Evolutionary conservation across 2,888 invertebrate species (phyloP), one percentile per base, ranked within the genome.

Genomic region (Lasioglossum calceatum): DNA sequence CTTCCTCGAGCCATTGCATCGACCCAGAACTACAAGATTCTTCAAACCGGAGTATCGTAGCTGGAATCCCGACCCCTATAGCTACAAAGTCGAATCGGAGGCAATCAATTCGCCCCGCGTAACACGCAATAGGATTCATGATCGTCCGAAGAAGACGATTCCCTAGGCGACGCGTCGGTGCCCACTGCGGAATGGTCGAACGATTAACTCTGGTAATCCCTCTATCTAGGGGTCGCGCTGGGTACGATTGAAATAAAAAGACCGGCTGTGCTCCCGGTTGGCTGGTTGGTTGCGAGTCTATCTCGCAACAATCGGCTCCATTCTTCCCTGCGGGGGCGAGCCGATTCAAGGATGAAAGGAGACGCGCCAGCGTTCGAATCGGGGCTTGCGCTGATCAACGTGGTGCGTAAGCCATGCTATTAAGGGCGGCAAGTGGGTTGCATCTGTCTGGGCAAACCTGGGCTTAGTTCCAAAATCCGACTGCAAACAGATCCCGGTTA

Each of bases 361-460:
- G 61, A 77, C 79, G 81, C 77, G 72, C 39, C 73, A 74, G 71
- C 78, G 54, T 54, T 85, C 81, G 73, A 81, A 23, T 36, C 76
- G 71, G 58, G 78, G 88, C 88, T 82, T 85, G 84, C 86, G 84
- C 85, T 88, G 91, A 91, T 91, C 90, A 88, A 86, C 85, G 88
- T 88, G 88, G 90, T 92, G 92, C 92, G 91, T 93, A 93, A 93
- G 93, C 94, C 92, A 88, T 90, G 93, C 94, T 92, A 94, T 93
- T 94, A 94, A 93, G 93, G 89, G 87, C 91, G 92, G 93, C 93
- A 93, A 93, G 93, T 94, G 93, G 93, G 93, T 54, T 54, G 94
- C 94, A 94, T 94, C 94, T 93, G 94, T 94, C 94, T 94, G 93
- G 92, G 94, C 92, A 94, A 94, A 94, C 94, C 91, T 92, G 92